Percentiles rank a stretch among this genome's conserved stretches.
phyloP scores from a whole-genome alignment of 2,797 vertebrate genomes.

The Enteromius anoplus region DNA sequence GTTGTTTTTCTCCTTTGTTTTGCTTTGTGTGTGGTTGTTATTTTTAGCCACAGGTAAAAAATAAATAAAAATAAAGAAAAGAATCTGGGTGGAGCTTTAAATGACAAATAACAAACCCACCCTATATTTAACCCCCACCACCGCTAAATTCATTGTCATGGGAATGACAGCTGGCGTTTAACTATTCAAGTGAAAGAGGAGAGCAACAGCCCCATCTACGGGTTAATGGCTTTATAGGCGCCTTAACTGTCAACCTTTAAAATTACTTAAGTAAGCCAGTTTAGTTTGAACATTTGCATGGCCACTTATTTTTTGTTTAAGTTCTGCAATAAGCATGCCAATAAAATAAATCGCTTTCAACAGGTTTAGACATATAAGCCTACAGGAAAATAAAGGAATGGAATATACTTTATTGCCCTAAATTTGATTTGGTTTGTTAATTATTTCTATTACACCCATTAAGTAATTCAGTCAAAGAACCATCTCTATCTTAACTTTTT shows the following conservation, averaged over 20 bases:
- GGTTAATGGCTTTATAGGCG: neutral
- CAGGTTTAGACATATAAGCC: neutral
- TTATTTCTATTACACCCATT: neutral
- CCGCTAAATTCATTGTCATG: neutral
- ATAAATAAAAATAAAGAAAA: neutral
- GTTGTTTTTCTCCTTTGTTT: neutral
- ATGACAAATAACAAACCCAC: neutral
- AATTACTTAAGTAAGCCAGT: neutral
- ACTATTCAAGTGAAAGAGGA: neutral
- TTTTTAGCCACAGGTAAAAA: neutral
- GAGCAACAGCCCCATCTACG: conserved; percentile 17
- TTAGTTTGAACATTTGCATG: neutral
- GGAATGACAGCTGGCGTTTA: neutral
- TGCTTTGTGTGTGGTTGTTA: neutral
- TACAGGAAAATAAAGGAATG: neutral
- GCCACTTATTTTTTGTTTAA: neutral
- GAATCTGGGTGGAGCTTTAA: neutral
- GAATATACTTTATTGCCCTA: neutral
- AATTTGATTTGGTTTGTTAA: neutral
- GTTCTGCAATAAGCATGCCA: neutral
- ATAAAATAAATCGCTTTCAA: neutral
- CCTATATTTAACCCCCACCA: neutral
- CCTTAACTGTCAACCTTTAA: neutral
- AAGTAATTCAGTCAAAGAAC: neutral
- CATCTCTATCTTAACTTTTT: no score